Evolutionary conservation across 2,797 vertebrate species (phyloP).

Genomic region (Pipistrellus kuhlii): DNA sequence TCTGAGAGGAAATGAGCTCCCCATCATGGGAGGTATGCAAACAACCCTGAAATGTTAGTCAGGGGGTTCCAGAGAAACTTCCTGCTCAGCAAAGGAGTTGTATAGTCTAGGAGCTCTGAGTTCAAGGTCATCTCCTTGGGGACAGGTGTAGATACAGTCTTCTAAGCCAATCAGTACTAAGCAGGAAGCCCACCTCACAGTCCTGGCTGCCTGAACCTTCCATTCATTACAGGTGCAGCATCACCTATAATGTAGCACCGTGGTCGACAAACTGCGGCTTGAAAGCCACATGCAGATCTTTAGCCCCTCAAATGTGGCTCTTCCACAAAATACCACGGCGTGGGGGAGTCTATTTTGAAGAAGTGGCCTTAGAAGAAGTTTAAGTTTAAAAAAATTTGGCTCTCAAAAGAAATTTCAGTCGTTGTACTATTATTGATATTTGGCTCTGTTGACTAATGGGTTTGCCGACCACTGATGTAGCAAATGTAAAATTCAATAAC

Average conservation of each 20-base stretch:
- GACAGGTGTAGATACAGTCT: neutral
- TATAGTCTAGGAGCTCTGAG: neutral
- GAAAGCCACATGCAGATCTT: no score
- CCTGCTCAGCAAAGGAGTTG: neutral
- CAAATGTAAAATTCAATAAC: neutral
- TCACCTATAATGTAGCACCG: neutral
- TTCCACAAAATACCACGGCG: no score
- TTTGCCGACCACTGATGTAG: neutral
- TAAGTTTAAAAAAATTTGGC: no score
- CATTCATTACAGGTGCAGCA: neutral
- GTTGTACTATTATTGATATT: no score
- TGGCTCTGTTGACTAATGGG: no score
- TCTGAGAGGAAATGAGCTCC: neutral
- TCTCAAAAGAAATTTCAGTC: no score
- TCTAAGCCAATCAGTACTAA: neutral
- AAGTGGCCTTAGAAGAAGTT: no score
- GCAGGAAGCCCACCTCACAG: neutral
- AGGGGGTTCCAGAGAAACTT: neutral
- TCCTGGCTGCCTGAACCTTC: neutral
- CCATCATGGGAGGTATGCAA: neutral
- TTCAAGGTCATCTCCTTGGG: neutral
- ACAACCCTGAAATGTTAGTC: neutral
- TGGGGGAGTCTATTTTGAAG: no score
- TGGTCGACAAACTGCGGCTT: no score
- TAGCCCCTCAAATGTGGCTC: no score